phyloP scores from a whole-genome alignment of 2,888 invertebrate species.

The Thera obeliscata region DNA sequence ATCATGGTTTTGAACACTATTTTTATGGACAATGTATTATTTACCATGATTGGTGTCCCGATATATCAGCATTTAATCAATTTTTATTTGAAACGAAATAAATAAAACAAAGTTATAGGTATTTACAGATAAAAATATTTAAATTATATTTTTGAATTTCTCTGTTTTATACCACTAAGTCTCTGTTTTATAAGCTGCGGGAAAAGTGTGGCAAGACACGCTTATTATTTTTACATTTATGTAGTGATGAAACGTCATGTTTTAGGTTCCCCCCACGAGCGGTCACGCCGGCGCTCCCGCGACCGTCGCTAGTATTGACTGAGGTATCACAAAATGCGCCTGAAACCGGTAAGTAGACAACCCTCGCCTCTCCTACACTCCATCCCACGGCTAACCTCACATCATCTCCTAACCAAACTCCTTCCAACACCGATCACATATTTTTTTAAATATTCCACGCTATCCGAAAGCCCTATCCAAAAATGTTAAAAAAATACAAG shows the following conservation, averaged over 20 bases:
- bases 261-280: conserved; percentile 73
- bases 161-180: neutral
- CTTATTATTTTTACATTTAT: neutral
- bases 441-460: conserved; percentile 43
- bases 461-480: conserved; percentile 45
- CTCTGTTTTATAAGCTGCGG: too few relatives aligned
- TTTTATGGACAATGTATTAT: too few relatives aligned
- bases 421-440: conserved; percentile 32
- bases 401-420: conserved; percentile 33
- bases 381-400: conserved; percentile 29
- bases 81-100: too few relatives aligned
- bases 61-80: too few relatives aligned
- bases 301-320: conserved; percentile 78
- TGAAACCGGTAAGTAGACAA: conserved; percentile 76
- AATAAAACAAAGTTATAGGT: too few relatives aligned
- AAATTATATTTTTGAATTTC: neutral
- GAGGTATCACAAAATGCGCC: conserved; percentile 83
- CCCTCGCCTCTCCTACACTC: conserved; percentile 31
- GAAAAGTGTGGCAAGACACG: neutral
- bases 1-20: too few relatives aligned
- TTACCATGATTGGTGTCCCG: too few relatives aligned
- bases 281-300: conserved; percentile 76
- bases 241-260: neutral
- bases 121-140: too few relatives aligned
- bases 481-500: conserved; percentile 58